Evolutionary conservation across 2,113 vertebrate genomes (phyloP).

Genomic region (Lophius piscatorius): DNA sequence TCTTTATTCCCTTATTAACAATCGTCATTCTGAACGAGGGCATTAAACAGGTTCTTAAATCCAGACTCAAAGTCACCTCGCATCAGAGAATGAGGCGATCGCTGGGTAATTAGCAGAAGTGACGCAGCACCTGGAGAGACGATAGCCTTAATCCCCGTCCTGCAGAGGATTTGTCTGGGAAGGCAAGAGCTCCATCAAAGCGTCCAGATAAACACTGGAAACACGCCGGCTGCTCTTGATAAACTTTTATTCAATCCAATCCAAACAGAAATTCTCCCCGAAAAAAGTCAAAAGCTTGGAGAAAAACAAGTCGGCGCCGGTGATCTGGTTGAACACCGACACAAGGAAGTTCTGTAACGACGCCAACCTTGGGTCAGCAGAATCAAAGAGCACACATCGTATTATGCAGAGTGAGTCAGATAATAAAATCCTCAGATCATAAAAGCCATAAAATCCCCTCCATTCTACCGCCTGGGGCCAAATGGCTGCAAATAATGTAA

Average conservation of each 20-base stretch:
- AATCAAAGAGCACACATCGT: conserved; percentile 63
- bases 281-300: no score
- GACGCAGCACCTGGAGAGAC: conserved; percentile 44
- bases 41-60: conserved; percentile 10
- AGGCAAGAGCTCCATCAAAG: conserved; percentile 50
- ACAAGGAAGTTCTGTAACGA: conserved; percentile 50
- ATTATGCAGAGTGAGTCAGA: conserved; percentile 63
- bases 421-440: conserved; percentile 74
- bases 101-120: conserved; percentile 48
- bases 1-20: conserved; percentile 23
- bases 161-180: conserved; percentile 48
- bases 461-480: conserved; percentile 57
- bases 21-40: conserved; percentile 10
- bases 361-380: conserved; percentile 55
- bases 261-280: no score
- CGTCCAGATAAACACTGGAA: conserved; percentile 59
- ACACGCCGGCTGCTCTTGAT: conserved; percentile 53
- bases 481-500: conserved; percentile 65
- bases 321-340: conserved; percentile 47
- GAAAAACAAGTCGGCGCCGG: no score
- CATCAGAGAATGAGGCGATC: conserved; percentile 45
- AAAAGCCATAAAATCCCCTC: conserved; percentile 73
- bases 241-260: conserved; percentile 68
- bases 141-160: conserved; percentile 60
- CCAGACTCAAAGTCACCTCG: conserved; percentile 48